Evolutionary conservation across 2,888 invertebrate genomes (phyloP), one percentile per base, ranked within the genome.

Genomic region (Cryptocephalus primarius): DNA sequence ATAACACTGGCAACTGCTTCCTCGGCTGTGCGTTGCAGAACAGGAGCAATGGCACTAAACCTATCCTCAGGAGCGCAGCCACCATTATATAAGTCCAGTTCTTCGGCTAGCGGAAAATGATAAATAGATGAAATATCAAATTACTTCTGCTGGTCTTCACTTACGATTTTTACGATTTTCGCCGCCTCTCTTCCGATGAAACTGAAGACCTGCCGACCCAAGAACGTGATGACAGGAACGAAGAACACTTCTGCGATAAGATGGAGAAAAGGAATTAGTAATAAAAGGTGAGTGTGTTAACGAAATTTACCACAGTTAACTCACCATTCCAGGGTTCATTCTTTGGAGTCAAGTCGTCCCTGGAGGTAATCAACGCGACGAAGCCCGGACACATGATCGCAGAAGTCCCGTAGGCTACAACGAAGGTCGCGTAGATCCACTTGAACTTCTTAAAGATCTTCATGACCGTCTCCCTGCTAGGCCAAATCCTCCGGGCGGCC

Each of bases 21-120:
- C 92, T 76, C 0, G 91, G 88, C 57, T 82, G 83, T 2, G 85
- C 85, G 70, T 95, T 93, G 66, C 93, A 92, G 54, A 88, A 70
- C 76, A 94, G 77, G 52, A 95, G 69, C 63, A 88, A 75, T 0
- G 94, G 94, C 33, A 94, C 75, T 47, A 90, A 84, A 0, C 76
- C 61, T 2, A 83, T 62, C 43, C 95, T 77, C 11, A 80, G 55
- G 2, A 82, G 34, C 44, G 83, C 79, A 32, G 85, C 67, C 0
- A 77, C 59, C 0, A 85, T 74, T 13, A 88, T 74, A 8, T 82
- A 60, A 71, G 80, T 77, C 43, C 82, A 78, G 55, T 79, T 80
- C 40, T 70, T 72, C 33, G 87, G 86, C 87, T 87, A 64, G 14
- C 74, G 55, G 34, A 34, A 34, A 34, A n/a, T n/a, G n/a, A n/a